phyloP scores from a whole-genome alignment of 2,888 invertebrate species.

The Diabrotica balteata region DNA sequence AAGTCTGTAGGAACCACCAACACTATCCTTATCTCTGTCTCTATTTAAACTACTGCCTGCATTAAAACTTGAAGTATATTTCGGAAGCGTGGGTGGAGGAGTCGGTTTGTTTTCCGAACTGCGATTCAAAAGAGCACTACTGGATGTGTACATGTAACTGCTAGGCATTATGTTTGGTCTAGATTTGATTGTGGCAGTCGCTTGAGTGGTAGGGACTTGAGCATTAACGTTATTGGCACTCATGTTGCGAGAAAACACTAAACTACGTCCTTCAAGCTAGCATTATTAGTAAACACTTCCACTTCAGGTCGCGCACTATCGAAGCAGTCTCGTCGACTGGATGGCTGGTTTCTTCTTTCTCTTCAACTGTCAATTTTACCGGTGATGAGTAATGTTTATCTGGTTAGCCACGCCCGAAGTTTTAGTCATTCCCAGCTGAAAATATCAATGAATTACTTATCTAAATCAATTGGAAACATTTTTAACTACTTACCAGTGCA shows the following conservation, averaged over 20 bases:
- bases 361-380: conserved; percentile 44
- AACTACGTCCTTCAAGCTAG: conserved; percentile 19
- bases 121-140: conserved; percentile 68
- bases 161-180: conserved; percentile 64
- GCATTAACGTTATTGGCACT: conserved; percentile 60
- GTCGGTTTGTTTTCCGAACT: conserved; percentile 67
- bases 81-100: conserved; percentile 80
- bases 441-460: conserved; percentile 25
- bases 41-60: conserved; percentile 70
- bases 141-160: conserved; percentile 71
- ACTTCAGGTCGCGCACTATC: conserved; percentile 11
- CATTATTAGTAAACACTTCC: conserved; percentile 18
- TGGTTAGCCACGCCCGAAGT: conserved; percentile 59
- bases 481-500: conserved; percentile 31
- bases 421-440: conserved; percentile 19
- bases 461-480: conserved; percentile 4
- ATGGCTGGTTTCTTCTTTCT: conserved; percentile 38
- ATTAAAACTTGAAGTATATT: conserved; percentile 80
- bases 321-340: conserved; percentile 12
- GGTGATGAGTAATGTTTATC: conserved; percentile 58
- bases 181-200: conserved; percentile 60
- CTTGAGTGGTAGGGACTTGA: conserved; percentile 55
- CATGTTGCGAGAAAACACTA: conserved; percentile 43
- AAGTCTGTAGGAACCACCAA: conserved; percentile 78
- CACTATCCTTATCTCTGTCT: conserved; percentile 72